phyloP scores from a whole-genome alignment of 1,140 invertebrate species.

The Meloidogyne exigua region DNA sequence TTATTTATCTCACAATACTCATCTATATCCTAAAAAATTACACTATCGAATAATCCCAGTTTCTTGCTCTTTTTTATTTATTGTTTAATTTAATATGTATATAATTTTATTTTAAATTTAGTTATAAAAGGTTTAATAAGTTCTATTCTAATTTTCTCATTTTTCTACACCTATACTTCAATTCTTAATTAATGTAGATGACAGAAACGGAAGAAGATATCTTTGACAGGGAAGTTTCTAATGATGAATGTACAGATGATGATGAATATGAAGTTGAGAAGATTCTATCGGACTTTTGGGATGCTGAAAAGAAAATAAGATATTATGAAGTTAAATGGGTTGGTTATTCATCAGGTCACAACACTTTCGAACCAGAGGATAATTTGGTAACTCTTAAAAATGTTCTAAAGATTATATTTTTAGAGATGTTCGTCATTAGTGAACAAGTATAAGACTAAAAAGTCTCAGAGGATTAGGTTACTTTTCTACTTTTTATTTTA shows the following conservation, averaged over 20 bases:
- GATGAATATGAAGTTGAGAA: slow-evolving; percentile 29
- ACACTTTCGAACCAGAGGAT: slow-evolving; percentile 4
- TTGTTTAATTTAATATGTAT: no score
- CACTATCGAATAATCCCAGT: neutral
- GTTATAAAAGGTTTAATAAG: neutral
- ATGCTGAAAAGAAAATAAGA: slow-evolving; percentile 2
- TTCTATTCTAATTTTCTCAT: neutral
- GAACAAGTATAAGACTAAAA: slow-evolving; percentile 4
- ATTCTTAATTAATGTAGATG: neutral
- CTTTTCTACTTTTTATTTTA: neutral
- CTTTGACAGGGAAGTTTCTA: slow-evolving; percentile 14
- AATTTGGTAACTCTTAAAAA: slow-evolving; percentile 12
- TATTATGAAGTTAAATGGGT: slow-evolving; percentile 24
- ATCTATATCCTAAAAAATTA: neutral
- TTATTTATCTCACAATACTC: no score
- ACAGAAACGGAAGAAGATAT: neutral
- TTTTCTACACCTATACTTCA: neutral
- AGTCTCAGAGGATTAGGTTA: neutral
- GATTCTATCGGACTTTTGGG: slow-evolving; percentile 9
- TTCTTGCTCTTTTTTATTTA: neutral
- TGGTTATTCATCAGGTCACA: neutral
- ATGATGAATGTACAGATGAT: neutral
- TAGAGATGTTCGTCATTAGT: slow-evolving; percentile 13
- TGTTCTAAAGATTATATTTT: neutral
- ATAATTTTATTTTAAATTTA: neutral